These are phyloP conservation scores for Rhagophthalmus giganteus DNA, from an alignment of 2,888 invertebrate species.

Conservation along the genomic window DNA sequence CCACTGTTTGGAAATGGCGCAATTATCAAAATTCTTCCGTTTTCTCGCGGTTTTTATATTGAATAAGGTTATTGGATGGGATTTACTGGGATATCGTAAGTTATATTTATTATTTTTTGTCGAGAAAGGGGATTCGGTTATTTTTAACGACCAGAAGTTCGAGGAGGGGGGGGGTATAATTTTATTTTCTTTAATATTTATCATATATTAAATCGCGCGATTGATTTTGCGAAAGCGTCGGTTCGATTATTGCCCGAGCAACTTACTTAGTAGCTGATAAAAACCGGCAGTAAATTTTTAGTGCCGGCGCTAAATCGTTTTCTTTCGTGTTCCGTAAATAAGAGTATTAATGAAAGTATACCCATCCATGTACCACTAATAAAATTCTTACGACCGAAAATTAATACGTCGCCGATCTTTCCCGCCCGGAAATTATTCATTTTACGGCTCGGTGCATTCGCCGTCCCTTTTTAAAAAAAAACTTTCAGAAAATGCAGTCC, in stretches of 20 bases:
- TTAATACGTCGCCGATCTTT: constrained; percentile 7
- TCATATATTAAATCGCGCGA: constrained; percentile 1
- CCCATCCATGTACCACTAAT: constrained; percentile 25
- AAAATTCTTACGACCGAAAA: constrained; percentile 29
- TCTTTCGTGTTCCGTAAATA: constrained; percentile 32
- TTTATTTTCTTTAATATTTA: background rate
- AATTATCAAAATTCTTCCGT: constrained; percentile 45
- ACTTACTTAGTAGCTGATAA: constrained; percentile 27
- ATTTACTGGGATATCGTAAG: constrained; percentile 36
- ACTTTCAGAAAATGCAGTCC: constrained; percentile 6
- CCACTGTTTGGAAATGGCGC: constrained; percentile 42
- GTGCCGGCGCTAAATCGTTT: constrained; percentile 27
- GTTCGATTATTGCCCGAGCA: too few species aligned
- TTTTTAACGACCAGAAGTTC: background rate
- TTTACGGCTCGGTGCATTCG: constrained; percentile 4
- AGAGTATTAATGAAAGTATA: constrained; percentile 31
- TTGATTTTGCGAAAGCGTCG: constrained; percentile 3
- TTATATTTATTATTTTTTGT: constrained; percentile 37
- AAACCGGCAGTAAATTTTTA: constrained; percentile 34
- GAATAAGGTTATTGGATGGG: constrained; percentile 38
- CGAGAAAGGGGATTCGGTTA: constrained; percentile 9
- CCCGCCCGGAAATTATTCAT: constrained; percentile 1
- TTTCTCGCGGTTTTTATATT: constrained; percentile 37
- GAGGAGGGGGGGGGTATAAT: too few species aligned
- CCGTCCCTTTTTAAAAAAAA: background rate